Percentiles rank a stretch among this genome's conserved stretches.
phyloP scores from a whole-genome alignment of 2,113 vertebrate species.

The Ursus arctos region DNA sequence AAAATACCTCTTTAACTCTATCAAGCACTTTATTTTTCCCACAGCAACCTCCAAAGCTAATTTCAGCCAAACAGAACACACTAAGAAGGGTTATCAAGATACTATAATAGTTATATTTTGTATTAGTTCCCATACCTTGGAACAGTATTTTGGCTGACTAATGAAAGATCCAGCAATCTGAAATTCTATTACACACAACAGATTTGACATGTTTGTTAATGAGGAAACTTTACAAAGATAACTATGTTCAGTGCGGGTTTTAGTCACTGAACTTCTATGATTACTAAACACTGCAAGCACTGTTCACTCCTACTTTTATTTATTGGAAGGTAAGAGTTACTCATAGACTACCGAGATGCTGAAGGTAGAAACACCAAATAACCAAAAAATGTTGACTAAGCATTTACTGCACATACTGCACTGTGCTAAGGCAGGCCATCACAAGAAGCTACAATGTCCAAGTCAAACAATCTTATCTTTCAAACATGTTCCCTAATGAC shows the following conservation, averaged over 20 bases:
- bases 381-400: neutral
- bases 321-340: neutral
- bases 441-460: neutral
- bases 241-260: neutral
- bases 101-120: neutral
- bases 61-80: neutral
- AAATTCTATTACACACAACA: constrained; percentile 36
- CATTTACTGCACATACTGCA: neutral
- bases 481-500: neutral
- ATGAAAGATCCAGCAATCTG: neutral
- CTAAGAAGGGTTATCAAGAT: neutral
- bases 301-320: neutral
- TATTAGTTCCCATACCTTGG: neutral
- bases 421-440: neutral
- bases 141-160: constrained; percentile 18
- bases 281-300: neutral
- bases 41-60: constrained; percentile 4
- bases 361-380: neutral
- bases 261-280: neutral
- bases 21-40: neutral
- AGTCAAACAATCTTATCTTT: neutral
- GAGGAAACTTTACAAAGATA: neutral
- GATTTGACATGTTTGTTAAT: neutral
- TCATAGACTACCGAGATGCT: neutral
- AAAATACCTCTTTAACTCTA: constrained; percentile 30